Evolutionary conservation across 2,797 vertebrate species (phyloP).

Genomic region (Hypotaenidia okinawae): DNA sequence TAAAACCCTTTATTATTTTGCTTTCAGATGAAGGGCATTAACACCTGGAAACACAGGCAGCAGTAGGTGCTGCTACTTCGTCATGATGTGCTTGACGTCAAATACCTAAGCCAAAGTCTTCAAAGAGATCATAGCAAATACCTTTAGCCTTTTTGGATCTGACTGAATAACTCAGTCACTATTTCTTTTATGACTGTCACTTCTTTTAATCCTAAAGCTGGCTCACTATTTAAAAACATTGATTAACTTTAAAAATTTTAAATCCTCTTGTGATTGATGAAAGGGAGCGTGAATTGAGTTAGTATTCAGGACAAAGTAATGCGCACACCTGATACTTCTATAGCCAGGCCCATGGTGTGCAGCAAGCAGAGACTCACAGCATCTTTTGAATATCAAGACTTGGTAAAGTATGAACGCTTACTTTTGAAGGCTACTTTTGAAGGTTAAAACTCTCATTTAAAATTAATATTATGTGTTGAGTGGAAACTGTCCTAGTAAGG

Average conservation of each 20-base stretch:
- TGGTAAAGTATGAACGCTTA: not conserved
- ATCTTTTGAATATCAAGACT: not conserved
- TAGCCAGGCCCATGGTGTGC: not conserved
- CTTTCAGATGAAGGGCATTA: not conserved
- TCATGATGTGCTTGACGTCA: not conserved
- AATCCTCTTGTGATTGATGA: not conserved
- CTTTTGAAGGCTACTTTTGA: slow-evolving; percentile 32
- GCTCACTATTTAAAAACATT: slow-evolving; percentile 29
- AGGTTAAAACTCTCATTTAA: slow-evolving; percentile 49
- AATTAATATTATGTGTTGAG: slow-evolving; percentile 42
- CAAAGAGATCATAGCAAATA: slow-evolving; percentile 2
- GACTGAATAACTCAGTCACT: not conserved
- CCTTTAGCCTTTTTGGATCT: not conserved
- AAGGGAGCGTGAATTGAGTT: not conserved
- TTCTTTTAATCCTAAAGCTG: not conserved
- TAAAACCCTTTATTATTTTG: too few species aligned
- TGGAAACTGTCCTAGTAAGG: slow-evolving; percentile 17
- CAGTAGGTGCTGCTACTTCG: not conserved
- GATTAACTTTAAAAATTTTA: not conserved
- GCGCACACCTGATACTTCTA: not conserved
- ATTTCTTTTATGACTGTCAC: not conserved
- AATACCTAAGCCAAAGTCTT: not conserved
- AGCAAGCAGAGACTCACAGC: not conserved
- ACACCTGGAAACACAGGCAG: not conserved
- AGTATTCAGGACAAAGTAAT: not conserved